A percentile compares a stretch with the other conserved stretches of the same genome.
phyloP scores from a whole-genome alignment of 2,888 invertebrate species.

The Drosophila emarginata region DNA sequence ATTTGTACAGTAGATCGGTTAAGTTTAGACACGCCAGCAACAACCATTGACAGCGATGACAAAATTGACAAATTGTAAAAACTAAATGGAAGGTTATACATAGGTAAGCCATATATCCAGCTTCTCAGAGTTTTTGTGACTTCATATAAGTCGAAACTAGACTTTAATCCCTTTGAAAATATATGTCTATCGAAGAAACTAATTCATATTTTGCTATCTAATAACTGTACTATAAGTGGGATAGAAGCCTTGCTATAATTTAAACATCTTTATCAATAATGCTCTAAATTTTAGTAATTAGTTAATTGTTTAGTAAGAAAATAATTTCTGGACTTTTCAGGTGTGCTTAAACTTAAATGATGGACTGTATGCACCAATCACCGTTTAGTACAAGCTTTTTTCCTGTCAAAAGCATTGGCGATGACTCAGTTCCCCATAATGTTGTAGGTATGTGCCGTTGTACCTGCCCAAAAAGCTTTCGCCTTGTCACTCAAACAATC shows the following conservation, averaged over 20 bases:
- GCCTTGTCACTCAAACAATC: constrained; percentile 18
- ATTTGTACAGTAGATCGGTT: constrained; percentile 28
- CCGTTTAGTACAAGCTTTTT: constrained; percentile 10
- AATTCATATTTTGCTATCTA: no score
- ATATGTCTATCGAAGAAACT: no score
- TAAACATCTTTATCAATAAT: no score
- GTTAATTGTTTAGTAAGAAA: neutral
- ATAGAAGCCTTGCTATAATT: no score
- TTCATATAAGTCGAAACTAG: no score
- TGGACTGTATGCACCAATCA: neutral
- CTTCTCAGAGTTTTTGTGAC: no score
- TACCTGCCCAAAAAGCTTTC: constrained; percentile 7
- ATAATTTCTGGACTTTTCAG: neutral
- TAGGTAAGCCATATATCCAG: no score
- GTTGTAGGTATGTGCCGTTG: neutral
- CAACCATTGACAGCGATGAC: constrained; percentile 21
- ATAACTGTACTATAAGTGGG: no score
- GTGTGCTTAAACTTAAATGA: neutral
- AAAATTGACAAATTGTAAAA: neutral
- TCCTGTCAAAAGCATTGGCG: neutral
- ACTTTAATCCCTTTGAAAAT: no score
- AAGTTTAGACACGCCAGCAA: constrained; percentile 15
- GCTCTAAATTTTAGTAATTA: no score
- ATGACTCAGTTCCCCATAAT: constrained; percentile 5
- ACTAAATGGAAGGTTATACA: no score